phyloP scores from a whole-genome alignment of 1,140 invertebrate species.

The Psix sp. region DNA sequence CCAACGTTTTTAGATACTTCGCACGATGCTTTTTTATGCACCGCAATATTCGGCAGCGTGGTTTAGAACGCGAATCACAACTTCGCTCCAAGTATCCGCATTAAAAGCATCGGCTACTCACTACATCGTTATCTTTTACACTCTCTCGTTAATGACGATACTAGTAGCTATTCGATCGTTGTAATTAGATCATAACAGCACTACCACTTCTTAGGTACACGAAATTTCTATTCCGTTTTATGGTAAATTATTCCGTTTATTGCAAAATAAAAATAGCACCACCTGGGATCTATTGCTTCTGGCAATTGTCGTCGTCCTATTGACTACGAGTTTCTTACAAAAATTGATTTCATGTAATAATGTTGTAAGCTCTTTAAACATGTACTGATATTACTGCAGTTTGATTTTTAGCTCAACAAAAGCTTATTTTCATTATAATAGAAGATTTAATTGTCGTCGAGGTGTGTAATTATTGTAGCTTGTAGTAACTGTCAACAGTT shows the following conservation, averaged over 20 bases:
- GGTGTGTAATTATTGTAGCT: slow-evolving; percentile 14
- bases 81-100: slow-evolving; percentile 11
- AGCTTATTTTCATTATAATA: not conserved
- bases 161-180: slow-evolving; percentile 33
- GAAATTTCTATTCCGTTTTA: slow-evolving; percentile 13
- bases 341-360: slow-evolving; percentile 22
- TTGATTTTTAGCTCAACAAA: not conserved
- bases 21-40: slow-evolving; percentile 11
- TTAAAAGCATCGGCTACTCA: slow-evolving; percentile 37
- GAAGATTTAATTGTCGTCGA: not conserved
- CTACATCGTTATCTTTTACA: slow-evolving; percentile 33
- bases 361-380: slow-evolving; percentile 31
- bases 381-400: no score
- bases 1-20: slow-evolving; percentile 9
- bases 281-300: not conserved
- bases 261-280: slow-evolving; percentile 4
- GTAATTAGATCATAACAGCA: slow-evolving; percentile 44
- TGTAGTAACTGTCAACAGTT: slow-evolving; percentile 24
- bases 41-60: slow-evolving; percentile 19
- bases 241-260: slow-evolving; percentile 22
- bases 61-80: slow-evolving; percentile 27
- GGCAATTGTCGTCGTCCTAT: slow-evolving; percentile 17
- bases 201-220: slow-evolving; percentile 3
- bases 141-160: slow-evolving; percentile 43
- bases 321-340: slow-evolving; percentile 23